Evolutionary conservation across 2,888 invertebrate species (phyloP), one percentile per base, ranked within the genome.

Genomic region (Dasysyrphus tricinctus): DNA sequence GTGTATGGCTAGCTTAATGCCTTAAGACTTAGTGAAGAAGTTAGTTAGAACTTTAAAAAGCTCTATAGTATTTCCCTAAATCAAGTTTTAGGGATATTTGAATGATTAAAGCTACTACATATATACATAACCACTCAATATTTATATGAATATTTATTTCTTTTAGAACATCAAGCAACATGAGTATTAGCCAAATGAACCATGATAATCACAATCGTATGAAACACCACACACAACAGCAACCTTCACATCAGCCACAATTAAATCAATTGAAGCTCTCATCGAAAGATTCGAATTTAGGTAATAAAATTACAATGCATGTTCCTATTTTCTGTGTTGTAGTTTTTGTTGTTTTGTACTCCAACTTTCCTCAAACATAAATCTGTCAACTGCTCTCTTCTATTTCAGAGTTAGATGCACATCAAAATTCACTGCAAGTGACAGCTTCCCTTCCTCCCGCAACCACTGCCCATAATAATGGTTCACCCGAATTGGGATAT

Each of bases 151-250:
- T 47, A 0, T 16, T 32, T 47, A 8, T 49, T 49, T 39, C 24
- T 88, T 88, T n/a, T 57, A 90, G 90, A 57, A 82, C 89, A 81
- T 77, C 88, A n/a, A 88, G 88, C 76, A 88, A 89, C 75, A 89
- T 91, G 89, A 91, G 90, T 54, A 91, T 92, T 89, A 90, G 89
- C 85, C 91, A 90, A 83, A 91, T 92, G 90, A 92, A 90, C 88
- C 92, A 92, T 73, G 92, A 92, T 57, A 92, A 90, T 67, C 92
- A 92, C 83, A 90, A 90, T 59, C 90, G 92, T 85, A 90, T 92
- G 89, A 92, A 92, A 74, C 92, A 90, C 14, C 90, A 85, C 19
- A 85, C 88, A 32, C 89, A 89, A 37, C 88, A 88, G 29, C 89
- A 89, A 14, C 89, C 75, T 6, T 32, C 32, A 12, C 86, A 87